Percentiles rank a stretch among this genome's conserved stretches.
These are phyloP conservation scores for Acromyrmex echinatior DNA, from an alignment of 1,140 invertebrate species.

Conservation along the genomic window DNA sequence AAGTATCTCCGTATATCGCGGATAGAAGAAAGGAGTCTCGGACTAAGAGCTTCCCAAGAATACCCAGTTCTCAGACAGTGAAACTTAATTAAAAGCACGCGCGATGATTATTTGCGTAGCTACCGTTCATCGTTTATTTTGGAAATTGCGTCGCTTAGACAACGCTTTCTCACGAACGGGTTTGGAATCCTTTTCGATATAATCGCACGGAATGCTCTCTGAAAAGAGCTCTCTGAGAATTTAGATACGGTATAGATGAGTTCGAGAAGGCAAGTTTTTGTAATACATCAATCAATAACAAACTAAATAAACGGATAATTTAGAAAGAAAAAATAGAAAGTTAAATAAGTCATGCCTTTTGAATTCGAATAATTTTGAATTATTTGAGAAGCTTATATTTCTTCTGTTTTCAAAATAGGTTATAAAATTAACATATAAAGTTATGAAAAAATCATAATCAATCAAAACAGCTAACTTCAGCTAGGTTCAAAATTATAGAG, in stretches of 20 bases:
- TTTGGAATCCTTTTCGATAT: conserved; percentile 46
- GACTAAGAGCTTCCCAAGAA: conserved; percentile 69
- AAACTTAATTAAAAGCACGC: conserved; percentile 87
- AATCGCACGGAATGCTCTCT: not conserved
- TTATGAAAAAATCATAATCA: not conserved
- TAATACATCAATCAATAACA: not conserved
- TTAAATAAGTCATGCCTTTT: not conserved
- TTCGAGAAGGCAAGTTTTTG: not conserved
- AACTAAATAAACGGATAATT: not conserved
- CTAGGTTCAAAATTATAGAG: not conserved
- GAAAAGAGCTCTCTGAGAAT: conserved; percentile 16
- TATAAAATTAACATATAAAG: not conserved
- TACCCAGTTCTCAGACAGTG: conserved; percentile 78
- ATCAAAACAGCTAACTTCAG: not conserved
- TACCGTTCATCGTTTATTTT: conserved; percentile 86
- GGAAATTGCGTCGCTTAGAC: conserved; percentile 85
- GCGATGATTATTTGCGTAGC: conserved; percentile 86
- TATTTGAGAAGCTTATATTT: not conserved
- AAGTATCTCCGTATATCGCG: conserved; percentile 67
- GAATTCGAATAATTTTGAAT: not conserved
- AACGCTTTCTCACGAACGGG: conserved; percentile 72
- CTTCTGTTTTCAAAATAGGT: not conserved
- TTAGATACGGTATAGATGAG: not conserved
- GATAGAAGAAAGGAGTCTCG: conserved; percentile 81
- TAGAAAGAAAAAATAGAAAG: not conserved